Conservation (phyloP, 2,113 vertebrate genomes). For the Coregonus clupeaformis region DNA sequence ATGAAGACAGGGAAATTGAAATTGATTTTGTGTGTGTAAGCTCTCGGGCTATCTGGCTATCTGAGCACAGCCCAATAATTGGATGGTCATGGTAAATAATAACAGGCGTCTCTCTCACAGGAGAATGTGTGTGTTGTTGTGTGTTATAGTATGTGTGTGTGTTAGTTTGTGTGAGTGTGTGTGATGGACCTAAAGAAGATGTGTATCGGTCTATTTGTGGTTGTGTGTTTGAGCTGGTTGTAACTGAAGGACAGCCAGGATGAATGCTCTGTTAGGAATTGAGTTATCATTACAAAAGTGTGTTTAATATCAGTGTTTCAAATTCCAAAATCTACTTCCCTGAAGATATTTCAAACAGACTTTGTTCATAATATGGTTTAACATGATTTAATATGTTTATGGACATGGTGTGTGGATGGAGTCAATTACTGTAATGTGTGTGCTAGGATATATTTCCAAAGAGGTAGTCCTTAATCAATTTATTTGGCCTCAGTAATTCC, state of each 20-base stretch:
- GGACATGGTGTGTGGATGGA: not conserved
- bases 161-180: not conserved
- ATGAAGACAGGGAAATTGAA: constrained; percentile 66
- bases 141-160: not conserved
- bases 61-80: constrained; percentile 8
- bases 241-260: no score
- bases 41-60: constrained; percentile 14
- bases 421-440: no score
- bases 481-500: not conserved
- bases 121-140: constrained; percentile 7
- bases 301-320: not conserved
- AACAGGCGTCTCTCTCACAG: not conserved
- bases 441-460: not conserved
- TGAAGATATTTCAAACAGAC: no score
- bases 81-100: constrained; percentile 13
- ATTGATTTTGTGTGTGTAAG: constrained; percentile 66
- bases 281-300: no score
- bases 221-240: not conserved
- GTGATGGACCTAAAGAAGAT: not conserved
- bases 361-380: no score
- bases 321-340: no score
- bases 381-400: not conserved
- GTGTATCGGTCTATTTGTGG: not conserved
- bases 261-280: no score
- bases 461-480: not conserved